These are phyloP conservation scores for Sarcophaga carnaria DNA, from an alignment of 2,888 invertebrate species.

Conservation along the genomic window DNA sequence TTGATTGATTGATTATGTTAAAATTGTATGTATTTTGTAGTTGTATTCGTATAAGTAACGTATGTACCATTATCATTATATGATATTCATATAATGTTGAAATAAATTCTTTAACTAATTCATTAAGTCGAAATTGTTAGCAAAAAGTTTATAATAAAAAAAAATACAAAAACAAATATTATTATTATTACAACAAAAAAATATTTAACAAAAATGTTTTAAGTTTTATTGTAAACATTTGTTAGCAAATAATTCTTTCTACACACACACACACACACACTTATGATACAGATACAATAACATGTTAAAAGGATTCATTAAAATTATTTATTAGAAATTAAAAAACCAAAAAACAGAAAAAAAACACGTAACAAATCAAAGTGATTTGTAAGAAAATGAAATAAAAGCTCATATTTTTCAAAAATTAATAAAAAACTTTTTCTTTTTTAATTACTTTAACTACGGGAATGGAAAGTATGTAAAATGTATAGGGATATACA, in stretches of 20 bases:
- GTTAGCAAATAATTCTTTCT: neutral
- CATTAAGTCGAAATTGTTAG: conserved; percentile 10
- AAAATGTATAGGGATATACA: too few relatives aligned
- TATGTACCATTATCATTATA: conserved; percentile 70
- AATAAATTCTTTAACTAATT: conserved; percentile 2
- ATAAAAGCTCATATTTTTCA: conserved; percentile 55
- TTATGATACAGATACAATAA: neutral
- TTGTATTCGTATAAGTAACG: neutral
- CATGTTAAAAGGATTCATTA: too few relatives aligned
- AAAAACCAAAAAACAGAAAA: too few relatives aligned
- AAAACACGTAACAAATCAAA: neutral
- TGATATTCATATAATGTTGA: conserved; percentile 77
- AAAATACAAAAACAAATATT: neutral
- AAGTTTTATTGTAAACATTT: conserved; percentile 2
- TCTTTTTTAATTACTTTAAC: too few relatives aligned
- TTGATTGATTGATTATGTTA: too few relatives aligned
- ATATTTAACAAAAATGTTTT: neutral
- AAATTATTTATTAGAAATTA: too few relatives aligned
- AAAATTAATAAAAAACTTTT: conserved; percentile 20
- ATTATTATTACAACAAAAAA: neutral
- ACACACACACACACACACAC: neutral
- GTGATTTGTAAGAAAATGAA: conserved; percentile 5
- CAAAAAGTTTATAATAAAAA: conserved; percentile 18
- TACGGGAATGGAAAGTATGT: too few relatives aligned
- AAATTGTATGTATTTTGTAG: neutral